Percentiles rank a stretch among this genome's conserved stretches.
These are phyloP conservation scores for Drosophila neonasuta DNA, from an alignment of 2,888 invertebrate species.

Conservation along the genomic window DNA sequence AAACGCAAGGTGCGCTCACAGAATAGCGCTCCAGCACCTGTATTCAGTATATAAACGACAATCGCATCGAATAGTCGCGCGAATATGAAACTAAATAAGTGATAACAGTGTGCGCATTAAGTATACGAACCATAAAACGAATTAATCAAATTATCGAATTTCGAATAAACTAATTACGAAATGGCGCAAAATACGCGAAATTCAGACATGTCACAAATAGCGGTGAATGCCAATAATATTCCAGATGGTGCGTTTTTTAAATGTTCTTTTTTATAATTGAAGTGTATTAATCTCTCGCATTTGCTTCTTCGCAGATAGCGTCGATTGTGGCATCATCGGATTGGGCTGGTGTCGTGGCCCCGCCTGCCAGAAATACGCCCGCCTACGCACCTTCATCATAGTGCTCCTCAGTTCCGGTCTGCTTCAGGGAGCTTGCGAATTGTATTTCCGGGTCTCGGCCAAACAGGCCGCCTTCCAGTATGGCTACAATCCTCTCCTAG, in stretches of 20 bases:
- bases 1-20: background rate
- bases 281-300: background rate
- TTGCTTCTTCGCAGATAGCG: constrained; percentile 72
- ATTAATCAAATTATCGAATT: constrained; percentile 23
- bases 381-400: constrained; percentile 82
- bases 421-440: constrained; percentile 82
- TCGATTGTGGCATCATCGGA: constrained; percentile 83
- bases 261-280: background rate
- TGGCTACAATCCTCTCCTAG: constrained; percentile 80
- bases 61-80: constrained; percentile 64
- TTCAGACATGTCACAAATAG: constrained; percentile 75
- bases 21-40: constrained; percentile 24
- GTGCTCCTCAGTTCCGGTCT: constrained; percentile 81
- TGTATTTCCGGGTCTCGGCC: constrained; percentile 83
- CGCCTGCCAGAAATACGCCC: constrained; percentile 83
- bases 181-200: constrained; percentile 65
- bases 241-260: constrained; percentile 65
- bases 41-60: constrained; percentile 44
- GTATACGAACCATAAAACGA: constrained; percentile 8
- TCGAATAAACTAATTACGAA: constrained; percentile 30
- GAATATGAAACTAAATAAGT: constrained; percentile 55
- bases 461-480: constrained; percentile 83
- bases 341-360: constrained; percentile 83
- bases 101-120: constrained; percentile 28
- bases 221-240: constrained; percentile 75